Evolutionary conservation across 2,797 vertebrate genomes (phyloP), one percentile per base, ranked within the genome.

Genomic region (Pelodytes ibericus): DNA sequence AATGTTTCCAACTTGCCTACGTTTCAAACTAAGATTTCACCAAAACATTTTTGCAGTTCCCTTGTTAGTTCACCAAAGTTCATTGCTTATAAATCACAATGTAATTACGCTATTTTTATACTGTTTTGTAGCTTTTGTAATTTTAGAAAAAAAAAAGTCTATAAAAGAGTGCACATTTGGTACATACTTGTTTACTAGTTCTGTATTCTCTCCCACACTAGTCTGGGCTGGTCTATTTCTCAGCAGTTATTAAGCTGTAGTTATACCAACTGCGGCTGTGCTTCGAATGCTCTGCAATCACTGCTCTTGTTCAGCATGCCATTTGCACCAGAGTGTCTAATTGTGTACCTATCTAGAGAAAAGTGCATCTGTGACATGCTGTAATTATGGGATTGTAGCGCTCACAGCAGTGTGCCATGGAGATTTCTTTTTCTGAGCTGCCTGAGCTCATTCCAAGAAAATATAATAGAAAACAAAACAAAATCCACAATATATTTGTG

Each of bases 311-410:
- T 70, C 66, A 30, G 58, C 58, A 29, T 18, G 44, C 65, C 47
- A 27, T 63, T 56, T 76, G 58, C 74, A 57, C 65, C 66, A 76
- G 58, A 27, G 66, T 69, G 66, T 56, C 41, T 69, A 70, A 76
- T 76, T 76, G 74, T 76, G 44, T 76, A 63, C 64, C 65, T 56
- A 70, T 76, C 57, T 41, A 13, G 16, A 76, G 73, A 70, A 69
- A 70, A 70, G 74, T 76, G 74, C 74, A 75, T 75, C 44, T 69
- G 57, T 62, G 47, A 63, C 74, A 63, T 25, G 66, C 66, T 62
- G 30, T 76, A 76, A 76, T 76, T 76, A 76, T n/a, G 44, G 56
- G 74, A 70, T 70, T 70, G 74, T 53, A 39, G 41, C 22, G 41
- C 25, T 25, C 74, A 20, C 65, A 70, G 74, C 74, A 63, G 74